Conservation (phyloP, 64 coral and sea anemone genomes). For the Pachyseris speciosa region DNA sequence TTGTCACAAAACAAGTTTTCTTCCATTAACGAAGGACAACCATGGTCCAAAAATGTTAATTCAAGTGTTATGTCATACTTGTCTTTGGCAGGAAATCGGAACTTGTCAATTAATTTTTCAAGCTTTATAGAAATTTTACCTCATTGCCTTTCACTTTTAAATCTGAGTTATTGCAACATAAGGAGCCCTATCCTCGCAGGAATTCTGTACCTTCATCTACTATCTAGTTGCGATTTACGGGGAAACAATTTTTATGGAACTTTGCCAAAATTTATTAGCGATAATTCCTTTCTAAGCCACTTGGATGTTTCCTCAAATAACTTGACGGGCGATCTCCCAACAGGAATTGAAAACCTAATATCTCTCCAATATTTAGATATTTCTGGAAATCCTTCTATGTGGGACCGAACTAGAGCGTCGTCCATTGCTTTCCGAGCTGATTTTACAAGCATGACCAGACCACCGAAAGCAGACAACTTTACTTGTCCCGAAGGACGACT, state of each 20-base stretch:
- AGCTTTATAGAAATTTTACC: background rate
- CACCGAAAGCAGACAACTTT: background rate
- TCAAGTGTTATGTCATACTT: background rate
- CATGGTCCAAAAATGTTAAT: background rate
- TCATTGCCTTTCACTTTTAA: background rate
- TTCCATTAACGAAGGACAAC: slow-evolving; percentile 18
- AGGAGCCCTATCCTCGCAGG: background rate
- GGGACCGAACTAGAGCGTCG: background rate
- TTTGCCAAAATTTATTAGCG: background rate
- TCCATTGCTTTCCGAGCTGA: background rate
- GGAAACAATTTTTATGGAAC: slow-evolving; percentile 47
- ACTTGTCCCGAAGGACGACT: slow-evolving; percentile 47
- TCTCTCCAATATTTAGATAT: slow-evolving; percentile 54
- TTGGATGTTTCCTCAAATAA: slow-evolving; percentile 43
- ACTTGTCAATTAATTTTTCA: slow-evolving; percentile 49
- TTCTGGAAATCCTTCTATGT: slow-evolving; percentile 51
- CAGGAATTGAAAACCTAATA: slow-evolving; percentile 4
- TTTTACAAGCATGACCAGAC: slow-evolving; percentile 8
- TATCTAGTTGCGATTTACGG: slow-evolving; percentile 39
- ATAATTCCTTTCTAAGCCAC: background rate
- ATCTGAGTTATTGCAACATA: slow-evolving; percentile 51
- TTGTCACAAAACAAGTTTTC: slow-evolving; percentile 52
- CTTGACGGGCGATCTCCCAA: slow-evolving; percentile 26
- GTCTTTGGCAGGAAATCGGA: slow-evolving; percentile 49
- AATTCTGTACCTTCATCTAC: background rate